Evolutionary conservation across 64 coral and sea anemone species (phyloP), one percentile per base, ranked within the genome.

Genomic region (Montipora foliosa): DNA sequence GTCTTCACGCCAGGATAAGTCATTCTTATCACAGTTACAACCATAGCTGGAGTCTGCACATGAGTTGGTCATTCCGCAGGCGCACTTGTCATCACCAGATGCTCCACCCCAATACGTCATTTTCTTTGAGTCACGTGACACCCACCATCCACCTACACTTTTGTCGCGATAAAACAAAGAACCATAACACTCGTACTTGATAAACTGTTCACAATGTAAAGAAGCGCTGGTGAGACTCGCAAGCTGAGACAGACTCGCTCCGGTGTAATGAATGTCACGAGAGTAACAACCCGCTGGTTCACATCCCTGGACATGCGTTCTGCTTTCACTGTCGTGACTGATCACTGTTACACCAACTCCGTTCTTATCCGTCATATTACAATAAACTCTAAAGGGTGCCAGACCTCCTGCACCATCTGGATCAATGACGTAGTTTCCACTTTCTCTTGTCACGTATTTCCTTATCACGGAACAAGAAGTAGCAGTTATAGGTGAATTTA

Each of bases 21-120:
- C 37, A 37, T 71, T 67, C 12, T 44, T 59, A 76, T 76, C 74
- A 76, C 74, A 76, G 79, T 57, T 82, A 57, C 79, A 82, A 5
- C 47, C n/a, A 64, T 19, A 8, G 0, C 79, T 64, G 51, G 79
- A 0, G 79, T 55, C 5, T 59, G 79, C 75, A 8, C 88, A 91
- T 67, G 79, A 50, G 62, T 71, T 73, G 44, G 45, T 82, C 64
- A 75, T 91, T 11, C 62, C 90, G 79, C 78, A 91, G 47, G 90
- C 90, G 67, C 90, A 91, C 46, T 49, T 53, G 16, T 16, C 15
- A 83, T 79, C 75, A 9, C 57, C 53, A 71, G 17, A 49, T 72
- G 79, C 90, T 69, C 90, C 90, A 21, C 90, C 89, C 89, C 89
- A 90, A 50, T 90, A 90, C 60, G 52, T 62, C 55, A 80, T 90